A percentile compares a stretch with the other conserved stretches of the same genome.
phyloP scores from a whole-genome alignment of 2,797 vertebrate species.

The Luscinia luscinia region DNA sequence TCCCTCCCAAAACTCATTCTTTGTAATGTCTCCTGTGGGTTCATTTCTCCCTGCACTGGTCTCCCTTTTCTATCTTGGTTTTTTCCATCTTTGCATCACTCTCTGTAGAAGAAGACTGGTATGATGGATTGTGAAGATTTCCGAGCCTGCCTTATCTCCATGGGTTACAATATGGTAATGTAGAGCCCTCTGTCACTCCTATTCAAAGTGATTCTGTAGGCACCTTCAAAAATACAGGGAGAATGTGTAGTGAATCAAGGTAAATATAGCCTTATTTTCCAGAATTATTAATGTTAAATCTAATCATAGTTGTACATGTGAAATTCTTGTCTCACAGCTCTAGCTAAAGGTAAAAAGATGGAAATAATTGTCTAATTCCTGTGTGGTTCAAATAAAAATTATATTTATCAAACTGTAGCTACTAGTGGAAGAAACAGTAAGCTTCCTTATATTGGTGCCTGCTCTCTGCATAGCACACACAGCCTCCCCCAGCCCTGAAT shows the following conservation, averaged over 20 bases:
- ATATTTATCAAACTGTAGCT: background rate
- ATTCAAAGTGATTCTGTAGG: conserved; percentile 57
- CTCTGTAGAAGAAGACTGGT: conserved; percentile 97
- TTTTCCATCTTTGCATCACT: conserved; percentile 72
- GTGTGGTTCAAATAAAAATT: background rate
- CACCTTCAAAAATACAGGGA: conserved; percentile 17
- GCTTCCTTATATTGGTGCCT: background rate
- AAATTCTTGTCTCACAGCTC: background rate
- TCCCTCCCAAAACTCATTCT: background rate
- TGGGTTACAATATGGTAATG: conserved; percentile 99
- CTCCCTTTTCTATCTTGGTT: conserved; percentile 56
- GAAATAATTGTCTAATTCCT: background rate
- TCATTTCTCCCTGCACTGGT: conserved; percentile 66
- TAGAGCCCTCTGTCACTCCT: conserved; percentile 72
- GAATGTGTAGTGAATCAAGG: conserved; percentile 34
- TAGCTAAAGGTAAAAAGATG: background rate
- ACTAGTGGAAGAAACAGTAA: background rate
- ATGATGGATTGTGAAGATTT: conserved; percentile 99
- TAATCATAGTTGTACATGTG: background rate
- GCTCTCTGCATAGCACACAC: background rate
- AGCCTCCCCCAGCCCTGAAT: background rate
- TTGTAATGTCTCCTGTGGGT: conserved; percentile 38
- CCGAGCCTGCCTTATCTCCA: conserved; percentile 99
- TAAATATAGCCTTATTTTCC: conserved; percentile 46
- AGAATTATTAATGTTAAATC: background rate